Conservation (phyloP, 2,888 invertebrate species). For the Cenopis cana region DNA sequence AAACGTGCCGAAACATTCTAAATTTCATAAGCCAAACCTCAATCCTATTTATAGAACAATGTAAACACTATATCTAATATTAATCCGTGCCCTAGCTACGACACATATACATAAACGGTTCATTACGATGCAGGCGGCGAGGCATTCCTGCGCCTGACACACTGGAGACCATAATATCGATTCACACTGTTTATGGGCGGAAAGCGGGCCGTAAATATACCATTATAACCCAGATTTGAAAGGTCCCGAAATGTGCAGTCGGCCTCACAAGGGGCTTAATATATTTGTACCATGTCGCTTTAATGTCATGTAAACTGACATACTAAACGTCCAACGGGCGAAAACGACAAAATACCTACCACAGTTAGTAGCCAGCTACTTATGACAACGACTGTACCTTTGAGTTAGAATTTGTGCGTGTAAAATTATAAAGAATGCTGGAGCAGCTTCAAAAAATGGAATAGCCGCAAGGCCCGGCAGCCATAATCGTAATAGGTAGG, state of each 20-base stretch:
- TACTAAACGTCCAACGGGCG: too few species aligned
- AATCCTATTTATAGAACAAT: constrained; percentile 5
- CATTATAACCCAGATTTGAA: constrained; percentile 21
- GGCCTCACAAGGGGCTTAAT: too few species aligned
- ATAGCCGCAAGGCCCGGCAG: neutral
- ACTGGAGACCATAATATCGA: constrained; percentile 60
- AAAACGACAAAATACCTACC: too few species aligned
- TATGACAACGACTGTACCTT: too few species aligned
- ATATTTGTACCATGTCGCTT: too few species aligned
- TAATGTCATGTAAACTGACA: too few species aligned
- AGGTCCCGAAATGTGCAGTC: constrained; percentile 5
- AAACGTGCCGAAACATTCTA: too few species aligned
- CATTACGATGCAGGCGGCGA: constrained; percentile 64
- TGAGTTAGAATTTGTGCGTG: too few species aligned
- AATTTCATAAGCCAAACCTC: neutral
- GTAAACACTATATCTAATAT: constrained; percentile 1
- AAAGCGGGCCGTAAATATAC: constrained; percentile 51
- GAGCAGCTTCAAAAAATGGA: neutral
- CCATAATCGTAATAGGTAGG: too few species aligned
- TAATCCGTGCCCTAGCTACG: constrained; percentile 25
- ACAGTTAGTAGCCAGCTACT: too few species aligned
- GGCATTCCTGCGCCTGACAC: constrained; percentile 71
- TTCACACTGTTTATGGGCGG: constrained; percentile 55
- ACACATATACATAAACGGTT: constrained; percentile 41
- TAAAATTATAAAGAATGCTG: too few species aligned